These are phyloP conservation scores for Keiferia lycopersicella DNA, from an alignment of 2,888 invertebrate species.

Conservation along the genomic window DNA sequence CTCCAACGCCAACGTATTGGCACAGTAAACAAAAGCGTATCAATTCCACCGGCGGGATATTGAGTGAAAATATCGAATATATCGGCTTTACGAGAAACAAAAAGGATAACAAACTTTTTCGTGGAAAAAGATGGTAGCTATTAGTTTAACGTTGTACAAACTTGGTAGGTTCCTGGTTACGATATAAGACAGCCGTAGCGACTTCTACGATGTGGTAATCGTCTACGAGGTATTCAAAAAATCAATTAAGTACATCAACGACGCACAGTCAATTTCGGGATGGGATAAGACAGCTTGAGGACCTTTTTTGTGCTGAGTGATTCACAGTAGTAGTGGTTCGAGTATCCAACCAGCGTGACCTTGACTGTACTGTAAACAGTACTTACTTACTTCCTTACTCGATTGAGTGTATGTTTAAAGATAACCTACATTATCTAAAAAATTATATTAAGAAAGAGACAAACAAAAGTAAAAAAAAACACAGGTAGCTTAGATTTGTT, in stretches of 20 bases:
- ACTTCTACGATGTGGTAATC: neutral
- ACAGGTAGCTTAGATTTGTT: too few species aligned
- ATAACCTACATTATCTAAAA: too few species aligned
- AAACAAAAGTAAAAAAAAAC: too few species aligned
- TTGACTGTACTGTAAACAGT: too few species aligned
- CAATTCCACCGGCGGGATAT: neutral
- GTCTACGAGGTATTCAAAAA: neutral
- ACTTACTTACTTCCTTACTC: too few species aligned
- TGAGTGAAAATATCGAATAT: constrained; percentile 8
- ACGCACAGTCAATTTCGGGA: too few species aligned
- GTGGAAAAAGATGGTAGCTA: neutral
- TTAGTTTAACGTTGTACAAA: neutral
- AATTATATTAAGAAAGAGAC: too few species aligned
- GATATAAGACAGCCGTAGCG: neutral
- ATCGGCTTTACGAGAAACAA: neutral
- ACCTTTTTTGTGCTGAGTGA: too few species aligned
- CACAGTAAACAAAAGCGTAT: constrained; percentile 1
- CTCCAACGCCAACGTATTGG: neutral
- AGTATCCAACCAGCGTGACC: too few species aligned
- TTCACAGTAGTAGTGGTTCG: too few species aligned
- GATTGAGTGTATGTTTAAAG: too few species aligned
- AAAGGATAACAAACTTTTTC: neutral
- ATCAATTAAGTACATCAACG: neutral
- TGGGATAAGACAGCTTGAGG: too few species aligned
- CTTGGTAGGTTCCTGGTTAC: neutral